These are phyloP conservation scores for Philereme vetulata DNA, from an alignment of 2,888 invertebrate species.

Conservation along the genomic window DNA sequence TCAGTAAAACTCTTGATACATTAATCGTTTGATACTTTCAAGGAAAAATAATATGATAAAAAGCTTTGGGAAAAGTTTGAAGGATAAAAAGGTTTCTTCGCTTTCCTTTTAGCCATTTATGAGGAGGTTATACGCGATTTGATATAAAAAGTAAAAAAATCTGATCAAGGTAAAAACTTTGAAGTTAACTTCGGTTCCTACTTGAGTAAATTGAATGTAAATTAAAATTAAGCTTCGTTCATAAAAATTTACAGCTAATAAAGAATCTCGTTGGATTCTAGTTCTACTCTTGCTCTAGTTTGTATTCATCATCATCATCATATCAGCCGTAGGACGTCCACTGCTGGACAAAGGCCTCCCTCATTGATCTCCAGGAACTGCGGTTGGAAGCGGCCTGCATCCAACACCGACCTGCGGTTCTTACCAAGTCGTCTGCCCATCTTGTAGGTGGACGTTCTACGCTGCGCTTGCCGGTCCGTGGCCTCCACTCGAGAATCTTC, in stretches of 20 bases:
- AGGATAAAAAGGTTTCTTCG: constrained; percentile 14
- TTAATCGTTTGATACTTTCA: constrained; percentile 21
- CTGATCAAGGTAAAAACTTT: neutral
- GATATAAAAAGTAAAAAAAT: neutral
- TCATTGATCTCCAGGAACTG: no score
- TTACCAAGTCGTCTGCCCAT: no score
- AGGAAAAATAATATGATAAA: constrained; percentile 11
- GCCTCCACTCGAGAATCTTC: no score
- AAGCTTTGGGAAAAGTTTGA: constrained; percentile 15
- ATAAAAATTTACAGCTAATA: neutral
- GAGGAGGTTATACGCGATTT: neutral
- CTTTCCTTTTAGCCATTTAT: neutral
- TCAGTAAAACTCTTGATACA: constrained; percentile 25
- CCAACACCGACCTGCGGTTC: no score
- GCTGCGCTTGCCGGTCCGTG: no score
- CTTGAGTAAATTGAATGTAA: neutral
- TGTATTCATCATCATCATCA: no score
- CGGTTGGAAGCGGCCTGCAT: no score
- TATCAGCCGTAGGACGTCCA: no score
- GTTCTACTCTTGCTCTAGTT: neutral
- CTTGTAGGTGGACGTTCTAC: no score
- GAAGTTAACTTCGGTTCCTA: neutral
- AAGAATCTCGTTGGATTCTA: neutral
- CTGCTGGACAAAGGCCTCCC: no score
- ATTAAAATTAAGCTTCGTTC: neutral